Evolutionary conservation across 37 sponge, comb jelly and placozoan species (phyloP), one percentile per base, ranked within the genome.

Genomic region (Ianthella basta): DNA sequence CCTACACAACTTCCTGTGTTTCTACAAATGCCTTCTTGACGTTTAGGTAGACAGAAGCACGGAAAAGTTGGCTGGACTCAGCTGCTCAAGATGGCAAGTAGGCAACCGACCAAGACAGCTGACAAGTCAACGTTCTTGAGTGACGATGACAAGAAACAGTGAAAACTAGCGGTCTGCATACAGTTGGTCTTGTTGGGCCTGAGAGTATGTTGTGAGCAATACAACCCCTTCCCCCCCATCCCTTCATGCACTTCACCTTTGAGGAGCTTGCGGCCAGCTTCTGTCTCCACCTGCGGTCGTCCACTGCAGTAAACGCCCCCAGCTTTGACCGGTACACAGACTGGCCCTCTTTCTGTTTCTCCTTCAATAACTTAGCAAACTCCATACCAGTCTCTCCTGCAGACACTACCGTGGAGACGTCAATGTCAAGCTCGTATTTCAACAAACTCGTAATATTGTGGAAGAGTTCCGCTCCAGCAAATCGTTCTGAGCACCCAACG

Each of bases 381-480:
- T 24, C 60, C 35, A 60, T 16, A 60, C 34, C 53, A 57, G 35
- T n/a, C 10, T 32, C 55, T 8, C 27, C n/a, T 14, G 73, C 12
- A 72, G 37, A 29, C 64, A 0, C 33, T 6, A 59, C 24, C 4
- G 30, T 21, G 24, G 39, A 34, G 37, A 60, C 20, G 41, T 85
- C 72, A n/a, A 56, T 19, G 0, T 63, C 79, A 18, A 12, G 27
- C 29, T 87, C 75, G 0, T 37, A 34, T 0, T 61, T n/a, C 30
- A 87, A 56, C 44, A 19, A 15, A 10, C 0, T 15, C 15, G 35
- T 8, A 39, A 67, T 54, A 6, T 59, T 34, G 19, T 29, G n/a
- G 67, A 56, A 88, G 64, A 83, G 70, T 15, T 78, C 83, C 0
- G 86, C 73, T 4, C 90, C 90, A 12, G 93, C 89, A 2, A 92